Evolutionary conservation across 2,888 invertebrate genomes (phyloP).

Genomic region (Agriopis aurantiaria): DNA sequence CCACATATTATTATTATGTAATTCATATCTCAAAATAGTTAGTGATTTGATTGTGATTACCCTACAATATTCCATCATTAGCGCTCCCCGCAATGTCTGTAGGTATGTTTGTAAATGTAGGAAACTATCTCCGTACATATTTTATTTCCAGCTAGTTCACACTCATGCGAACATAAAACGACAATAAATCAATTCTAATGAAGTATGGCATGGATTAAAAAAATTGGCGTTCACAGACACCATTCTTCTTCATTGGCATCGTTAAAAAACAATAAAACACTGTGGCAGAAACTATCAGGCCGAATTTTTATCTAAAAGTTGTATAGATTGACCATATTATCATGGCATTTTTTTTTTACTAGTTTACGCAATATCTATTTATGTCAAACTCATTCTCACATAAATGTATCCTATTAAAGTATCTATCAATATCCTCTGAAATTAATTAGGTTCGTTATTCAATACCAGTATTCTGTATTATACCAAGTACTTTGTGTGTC

Average conservation of each 20-base stretch:
- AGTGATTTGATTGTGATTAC: too few species aligned
- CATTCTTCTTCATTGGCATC: conserved; percentile 16
- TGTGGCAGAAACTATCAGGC: background rate
- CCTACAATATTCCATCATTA: too few species aligned
- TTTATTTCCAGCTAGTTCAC: background rate
- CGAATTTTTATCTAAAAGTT: background rate
- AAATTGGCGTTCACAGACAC: conserved; percentile 8
- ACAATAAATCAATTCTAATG: conserved; percentile 12
- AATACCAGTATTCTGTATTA: background rate
- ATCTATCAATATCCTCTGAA: too few species aligned
- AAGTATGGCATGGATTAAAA: conserved; percentile 6
- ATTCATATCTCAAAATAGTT: too few species aligned
- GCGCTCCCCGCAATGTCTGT: too few species aligned
- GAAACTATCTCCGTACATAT: background rate
- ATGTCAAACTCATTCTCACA: too few species aligned
- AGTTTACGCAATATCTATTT: too few species aligned
- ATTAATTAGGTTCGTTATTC: background rate
- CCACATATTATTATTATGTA: too few species aligned
- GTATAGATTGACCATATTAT: too few species aligned
- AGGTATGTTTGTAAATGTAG: background rate
- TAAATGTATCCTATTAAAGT: too few species aligned
- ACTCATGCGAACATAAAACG: background rate
- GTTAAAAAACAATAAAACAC: conserved; percentile 18
- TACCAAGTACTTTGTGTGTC: too few species aligned
- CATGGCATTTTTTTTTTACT: too few species aligned